These are phyloP conservation scores for Agriopis marginaria DNA, from an alignment of 2,888 invertebrate species.

Conservation along the genomic window DNA sequence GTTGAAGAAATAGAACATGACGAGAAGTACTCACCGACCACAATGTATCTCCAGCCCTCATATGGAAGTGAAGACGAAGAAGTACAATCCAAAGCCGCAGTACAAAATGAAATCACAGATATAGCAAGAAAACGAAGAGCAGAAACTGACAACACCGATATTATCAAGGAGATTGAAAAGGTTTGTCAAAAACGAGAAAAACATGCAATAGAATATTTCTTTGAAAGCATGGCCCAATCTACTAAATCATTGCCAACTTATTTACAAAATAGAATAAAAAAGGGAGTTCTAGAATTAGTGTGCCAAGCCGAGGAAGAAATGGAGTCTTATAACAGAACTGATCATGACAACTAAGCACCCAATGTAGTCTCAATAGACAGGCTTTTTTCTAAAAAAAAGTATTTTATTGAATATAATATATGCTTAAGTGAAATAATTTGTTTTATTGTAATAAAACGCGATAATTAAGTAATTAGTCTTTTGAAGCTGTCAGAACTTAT, in stretches of 20 bases:
- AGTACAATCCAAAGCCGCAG: not conserved
- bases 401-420: too few species aligned
- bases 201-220: not conserved
- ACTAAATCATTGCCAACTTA: constrained; percentile 7
- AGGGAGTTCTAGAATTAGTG: constrained; percentile 1
- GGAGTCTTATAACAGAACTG: not conserved
- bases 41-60: constrained; percentile 1
- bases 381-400: too few species aligned
- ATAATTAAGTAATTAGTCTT: too few species aligned
- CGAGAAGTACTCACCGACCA: not conserved
- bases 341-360: not conserved
- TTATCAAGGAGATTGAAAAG: not conserved
- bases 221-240: constrained; percentile 5
- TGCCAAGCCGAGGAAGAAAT: constrained; percentile 9
- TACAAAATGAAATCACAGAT: not conserved
- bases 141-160: not conserved
- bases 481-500: too few species aligned
- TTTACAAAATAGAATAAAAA: constrained; percentile 9
- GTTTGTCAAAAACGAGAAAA: constrained; percentile 1
- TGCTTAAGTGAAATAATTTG: too few species aligned
- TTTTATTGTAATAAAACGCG: too few species aligned
- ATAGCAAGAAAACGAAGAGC: constrained; percentile 1
- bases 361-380: not conserved
- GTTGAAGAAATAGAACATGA: not conserved
- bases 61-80: constrained; percentile 1